Evolutionary conservation across 2,113 vertebrate genomes (phyloP).

Genomic region (Maccullochella peelii): DNA sequence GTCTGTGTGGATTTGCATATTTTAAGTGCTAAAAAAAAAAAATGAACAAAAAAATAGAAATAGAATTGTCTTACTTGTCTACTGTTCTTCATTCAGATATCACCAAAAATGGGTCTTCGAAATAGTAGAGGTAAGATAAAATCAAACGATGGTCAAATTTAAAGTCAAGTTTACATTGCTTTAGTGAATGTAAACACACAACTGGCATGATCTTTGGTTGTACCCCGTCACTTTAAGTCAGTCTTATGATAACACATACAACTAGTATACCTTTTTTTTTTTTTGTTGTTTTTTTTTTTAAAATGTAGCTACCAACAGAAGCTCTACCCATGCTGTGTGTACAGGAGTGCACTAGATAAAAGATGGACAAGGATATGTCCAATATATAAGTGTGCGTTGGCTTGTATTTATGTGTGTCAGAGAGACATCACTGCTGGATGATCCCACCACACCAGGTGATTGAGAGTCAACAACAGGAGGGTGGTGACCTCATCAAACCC

Average conservation of each 20-base stretch:
- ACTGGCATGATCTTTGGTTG: not conserved
- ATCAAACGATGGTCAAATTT: not conserved
- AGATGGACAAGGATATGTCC: not conserved
- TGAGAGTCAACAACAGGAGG: constrained; percentile 48
- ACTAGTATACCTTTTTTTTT: no score
- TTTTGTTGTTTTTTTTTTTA: not conserved
- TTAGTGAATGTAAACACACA: not conserved
- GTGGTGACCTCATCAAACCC: constrained; percentile 70
- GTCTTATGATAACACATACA: not conserved
- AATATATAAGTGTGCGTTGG: not conserved
- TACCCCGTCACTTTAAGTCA: not conserved
- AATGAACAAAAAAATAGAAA: no score
- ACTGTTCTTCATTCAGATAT: constrained; percentile 38
- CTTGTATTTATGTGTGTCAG: constrained; percentile 45
- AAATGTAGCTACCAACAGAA: not conserved
- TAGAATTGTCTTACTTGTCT: not conserved
- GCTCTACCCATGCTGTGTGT: not conserved
- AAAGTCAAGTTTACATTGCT: not conserved
- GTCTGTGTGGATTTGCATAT: not conserved
- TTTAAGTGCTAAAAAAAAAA: no score
- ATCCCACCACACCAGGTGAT: constrained; percentile 21
- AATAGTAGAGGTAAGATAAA: constrained; percentile 41
- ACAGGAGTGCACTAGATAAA: not conserved
- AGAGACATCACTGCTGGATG: constrained; percentile 41
- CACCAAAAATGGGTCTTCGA: constrained; percentile 25